Percentiles rank a stretch among this genome's conserved stretches.
Conservation (phyloP, 2,888 invertebrate genomes). For the Brachypalpus laphriformis region DNA sequence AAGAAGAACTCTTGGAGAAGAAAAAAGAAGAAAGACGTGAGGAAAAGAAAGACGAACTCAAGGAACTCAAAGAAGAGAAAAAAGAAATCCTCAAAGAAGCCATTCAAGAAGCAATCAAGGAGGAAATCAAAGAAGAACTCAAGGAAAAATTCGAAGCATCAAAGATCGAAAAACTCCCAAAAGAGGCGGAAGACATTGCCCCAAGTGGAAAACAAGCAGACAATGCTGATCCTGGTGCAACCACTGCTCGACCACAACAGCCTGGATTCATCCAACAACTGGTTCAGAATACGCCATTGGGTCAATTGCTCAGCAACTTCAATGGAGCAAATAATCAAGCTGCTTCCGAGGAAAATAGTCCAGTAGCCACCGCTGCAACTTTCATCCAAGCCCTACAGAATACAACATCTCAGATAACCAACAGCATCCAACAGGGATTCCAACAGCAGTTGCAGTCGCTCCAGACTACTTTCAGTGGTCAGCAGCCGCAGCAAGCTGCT, state of each 20-base stretch:
- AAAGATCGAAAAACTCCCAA: not conserved
- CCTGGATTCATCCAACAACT: slow-evolving; percentile 66
- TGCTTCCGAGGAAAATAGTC: slow-evolving; percentile 58
- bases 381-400: slow-evolving; percentile 66
- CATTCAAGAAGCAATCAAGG: slow-evolving; percentile 36
- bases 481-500: slow-evolving; percentile 66
- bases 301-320: slow-evolving; percentile 77
- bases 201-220: slow-evolving; percentile 63
- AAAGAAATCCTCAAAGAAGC: slow-evolving; percentile 47
- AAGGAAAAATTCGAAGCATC: slow-evolving; percentile 29
- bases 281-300: slow-evolving; percentile 78
- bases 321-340: slow-evolving; percentile 57
- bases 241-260: slow-evolving; percentile 63
- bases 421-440: slow-evolving; percentile 67
- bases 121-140: slow-evolving; percentile 42
- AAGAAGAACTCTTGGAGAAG: slow-evolving; percentile 17
- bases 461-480: slow-evolving; percentile 68
- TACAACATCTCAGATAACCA: slow-evolving; percentile 63
- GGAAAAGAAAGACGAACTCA: slow-evolving; percentile 29
- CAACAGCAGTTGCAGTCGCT: slow-evolving; percentile 62
- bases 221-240: slow-evolving; percentile 48
- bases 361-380: slow-evolving; percentile 55
- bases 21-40: slow-evolving; percentile 34
- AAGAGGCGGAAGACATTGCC: slow-evolving; percentile 6
- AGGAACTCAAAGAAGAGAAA: slow-evolving; percentile 41